Percentiles rank a stretch among this genome's conserved stretches.
Evolutionary conservation across 2,888 invertebrate genomes (phyloP).

Genomic region (Coelinius sp.): DNA sequence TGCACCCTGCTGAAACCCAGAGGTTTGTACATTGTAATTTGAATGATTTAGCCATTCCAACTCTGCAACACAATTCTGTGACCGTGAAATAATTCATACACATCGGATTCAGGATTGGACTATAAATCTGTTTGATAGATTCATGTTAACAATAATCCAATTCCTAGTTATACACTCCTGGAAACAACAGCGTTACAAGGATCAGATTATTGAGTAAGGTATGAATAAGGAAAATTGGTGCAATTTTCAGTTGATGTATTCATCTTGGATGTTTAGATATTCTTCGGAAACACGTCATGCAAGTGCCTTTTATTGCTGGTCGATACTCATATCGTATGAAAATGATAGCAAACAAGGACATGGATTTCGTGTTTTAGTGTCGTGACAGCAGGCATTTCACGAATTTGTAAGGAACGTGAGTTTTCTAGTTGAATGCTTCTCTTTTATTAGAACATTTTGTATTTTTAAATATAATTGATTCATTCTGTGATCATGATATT

Average conservation of each 20-base stretch:
- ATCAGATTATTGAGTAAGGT: conserved; percentile 2
- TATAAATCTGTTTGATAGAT: conserved; percentile 29
- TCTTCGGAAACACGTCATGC: neutral
- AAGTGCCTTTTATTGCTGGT: conserved; percentile 10
- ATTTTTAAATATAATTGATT: neutral
- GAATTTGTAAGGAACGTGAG: neutral
- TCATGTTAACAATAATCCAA: conserved; percentile 31
- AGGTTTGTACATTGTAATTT: conserved; percentile 10
- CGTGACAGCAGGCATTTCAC: conserved; percentile 14
- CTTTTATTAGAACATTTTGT: neutral
- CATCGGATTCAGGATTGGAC: conserved; percentile 9
- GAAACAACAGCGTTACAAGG: neutral
- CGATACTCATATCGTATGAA: conserved; percentile 18
- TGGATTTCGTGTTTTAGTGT: conserved; percentile 9
- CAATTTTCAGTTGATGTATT: neutral
- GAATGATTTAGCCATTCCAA: conserved; percentile 9
- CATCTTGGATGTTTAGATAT: neutral
- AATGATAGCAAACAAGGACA: conserved; percentile 22
- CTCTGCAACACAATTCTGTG: conserved; percentile 1
- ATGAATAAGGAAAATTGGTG: neutral
- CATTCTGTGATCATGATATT: neutral
- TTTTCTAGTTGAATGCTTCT: neutral
- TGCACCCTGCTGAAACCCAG: neutral
- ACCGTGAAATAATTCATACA: conserved; percentile 9
- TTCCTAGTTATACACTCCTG: conserved; percentile 9